phyloP scores from a whole-genome alignment of 2,888 invertebrate genomes.

The Chymomyza fuscimana region DNA sequence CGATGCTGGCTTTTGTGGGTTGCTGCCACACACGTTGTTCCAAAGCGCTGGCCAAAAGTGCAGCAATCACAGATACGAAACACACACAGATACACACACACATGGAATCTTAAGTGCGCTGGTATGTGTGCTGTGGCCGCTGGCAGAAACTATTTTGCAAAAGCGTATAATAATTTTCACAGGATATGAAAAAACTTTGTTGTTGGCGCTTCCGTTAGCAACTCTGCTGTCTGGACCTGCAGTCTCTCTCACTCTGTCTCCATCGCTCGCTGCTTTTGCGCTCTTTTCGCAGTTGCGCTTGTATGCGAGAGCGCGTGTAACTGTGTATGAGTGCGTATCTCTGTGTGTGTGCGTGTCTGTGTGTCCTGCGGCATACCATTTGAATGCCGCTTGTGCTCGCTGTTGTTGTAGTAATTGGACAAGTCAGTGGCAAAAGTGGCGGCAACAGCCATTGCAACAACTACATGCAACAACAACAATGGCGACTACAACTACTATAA shows the following conservation, averaged over 20 bases:
- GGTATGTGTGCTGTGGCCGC: conserved; percentile 28
- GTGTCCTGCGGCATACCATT: conserved; percentile 55
- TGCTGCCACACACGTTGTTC: background rate
- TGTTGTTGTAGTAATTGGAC: conserved; percentile 72
- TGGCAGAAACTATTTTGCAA: conserved; percentile 64
- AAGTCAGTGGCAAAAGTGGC: conserved; percentile 70
- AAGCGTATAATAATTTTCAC: conserved; percentile 73
- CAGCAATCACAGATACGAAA: background rate
- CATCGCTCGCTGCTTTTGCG: background rate
- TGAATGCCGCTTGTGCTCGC: conserved; percentile 40
- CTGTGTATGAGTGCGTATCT: conserved; percentile 24
- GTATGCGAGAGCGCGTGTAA: background rate
- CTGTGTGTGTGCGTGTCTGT: conserved; percentile 32
- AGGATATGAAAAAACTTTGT: conserved; percentile 72
- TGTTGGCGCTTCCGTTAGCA: conserved; percentile 63
- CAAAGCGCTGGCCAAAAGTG: background rate
- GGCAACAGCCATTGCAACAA: conserved; percentile 48
- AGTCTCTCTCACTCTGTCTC: background rate
- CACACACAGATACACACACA: background rate
- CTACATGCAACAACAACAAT: conserved; percentile 38
- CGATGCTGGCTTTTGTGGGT: background rate
- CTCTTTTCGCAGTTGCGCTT: background rate
- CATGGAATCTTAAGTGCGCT: background rate
- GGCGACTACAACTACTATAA: conserved; percentile 28
- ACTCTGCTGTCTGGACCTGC: conserved; percentile 17